phyloP scores from a whole-genome alignment of 2,113 vertebrate species.

The Uria lomvia region DNA sequence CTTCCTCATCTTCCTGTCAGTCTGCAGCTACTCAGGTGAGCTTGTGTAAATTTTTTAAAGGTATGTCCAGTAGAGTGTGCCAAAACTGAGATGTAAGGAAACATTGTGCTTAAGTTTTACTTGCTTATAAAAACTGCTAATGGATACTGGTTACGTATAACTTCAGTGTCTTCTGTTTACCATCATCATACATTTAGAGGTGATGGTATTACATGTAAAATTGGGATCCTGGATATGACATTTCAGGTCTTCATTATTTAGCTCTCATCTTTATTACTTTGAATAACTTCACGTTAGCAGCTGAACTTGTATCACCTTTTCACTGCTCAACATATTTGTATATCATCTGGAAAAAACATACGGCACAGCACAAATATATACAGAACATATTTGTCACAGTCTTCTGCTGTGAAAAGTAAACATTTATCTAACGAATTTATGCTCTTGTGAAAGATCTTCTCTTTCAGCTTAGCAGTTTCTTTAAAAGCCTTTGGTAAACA shows the following conservation, averaged over 20 bases:
- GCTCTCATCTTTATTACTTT: not conserved
- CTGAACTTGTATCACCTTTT: not conserved
- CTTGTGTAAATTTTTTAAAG: not conserved
- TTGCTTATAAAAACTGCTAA: not conserved
- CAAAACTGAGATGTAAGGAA: not conserved
- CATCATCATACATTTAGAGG: not conserved
- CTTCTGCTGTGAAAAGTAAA: not conserved
- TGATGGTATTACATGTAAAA: not conserved
- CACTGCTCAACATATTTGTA: not conserved
- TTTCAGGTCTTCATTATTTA: not conserved
- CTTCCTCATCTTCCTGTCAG: slow-evolving; percentile 80
- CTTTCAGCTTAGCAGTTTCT: not conserved
- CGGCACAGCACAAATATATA: rapidly evolving
- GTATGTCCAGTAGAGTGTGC: not conserved
- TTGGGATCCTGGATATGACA: not conserved
- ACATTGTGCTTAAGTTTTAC: not conserved
- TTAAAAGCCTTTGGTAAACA: not conserved
- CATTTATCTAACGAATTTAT: not conserved
- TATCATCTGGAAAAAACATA: not conserved
- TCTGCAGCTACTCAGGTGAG: slow-evolving; percentile 88
- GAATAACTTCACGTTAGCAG: not conserved
- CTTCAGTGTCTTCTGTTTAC: not conserved
- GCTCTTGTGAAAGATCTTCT: not conserved
- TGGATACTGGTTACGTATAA: not conserved
- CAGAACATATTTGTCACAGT: not conserved